Percentiles rank a stretch among this genome's conserved stretches.
Conservation (phyloP, 2,888 invertebrate species). For the Lutraria lutraria region DNA sequence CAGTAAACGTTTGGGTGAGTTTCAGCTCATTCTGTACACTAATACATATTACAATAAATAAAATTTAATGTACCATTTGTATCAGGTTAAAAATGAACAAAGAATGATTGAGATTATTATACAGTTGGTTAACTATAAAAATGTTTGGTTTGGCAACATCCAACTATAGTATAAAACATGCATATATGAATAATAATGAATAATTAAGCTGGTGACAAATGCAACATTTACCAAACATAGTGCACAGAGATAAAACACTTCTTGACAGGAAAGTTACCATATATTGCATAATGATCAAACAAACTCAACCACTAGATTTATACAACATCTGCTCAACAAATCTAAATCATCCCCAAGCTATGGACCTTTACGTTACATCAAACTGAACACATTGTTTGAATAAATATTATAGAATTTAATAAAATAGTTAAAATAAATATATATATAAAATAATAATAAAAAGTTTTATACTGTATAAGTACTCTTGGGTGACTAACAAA, state of each 20-base stretch:
- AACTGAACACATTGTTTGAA: background rate
- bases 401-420: background rate
- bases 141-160: too few relatives aligned
- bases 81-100: too few relatives aligned
- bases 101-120: too few relatives aligned
- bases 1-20: too few relatives aligned
- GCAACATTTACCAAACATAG: background rate
- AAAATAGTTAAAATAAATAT: too few relatives aligned
- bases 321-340: constrained; percentile 13
- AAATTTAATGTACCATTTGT: too few relatives aligned
- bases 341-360: background rate
- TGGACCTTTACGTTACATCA: background rate
- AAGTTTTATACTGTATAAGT: too few relatives aligned
- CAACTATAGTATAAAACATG: background rate
- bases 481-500: too few relatives aligned
- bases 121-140: too few relatives aligned
- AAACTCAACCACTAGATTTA: background rate
- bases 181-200: background rate
- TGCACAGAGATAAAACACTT: background rate
- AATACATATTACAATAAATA: too few relatives aligned
- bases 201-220: background rate
- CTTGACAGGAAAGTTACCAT: constrained; percentile 1
- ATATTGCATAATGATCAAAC: constrained; percentile 11
- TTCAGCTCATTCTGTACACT: too few relatives aligned
- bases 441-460: too few relatives aligned